Evolutionary conservation across 2,113 vertebrate genomes (phyloP), one percentile per base, ranked within the genome.

Genomic region (Cavia aperea): DNA sequence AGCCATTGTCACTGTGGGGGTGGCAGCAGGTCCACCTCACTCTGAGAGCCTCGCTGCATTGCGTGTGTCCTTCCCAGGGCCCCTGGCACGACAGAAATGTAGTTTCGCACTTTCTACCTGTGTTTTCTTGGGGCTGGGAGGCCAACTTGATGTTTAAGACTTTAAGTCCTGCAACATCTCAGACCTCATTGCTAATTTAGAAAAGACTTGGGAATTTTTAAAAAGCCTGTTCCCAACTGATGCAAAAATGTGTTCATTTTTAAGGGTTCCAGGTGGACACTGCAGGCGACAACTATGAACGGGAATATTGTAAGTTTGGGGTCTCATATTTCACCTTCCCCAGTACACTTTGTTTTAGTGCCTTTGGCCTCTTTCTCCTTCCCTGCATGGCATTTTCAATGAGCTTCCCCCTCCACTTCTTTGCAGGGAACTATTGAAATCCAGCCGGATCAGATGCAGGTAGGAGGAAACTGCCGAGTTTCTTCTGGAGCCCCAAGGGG

Each of bases 381-480:
- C 24, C 43, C 85, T 54, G 65, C 46, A 9, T 83, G 66, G 29
- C 8, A n/a, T 75, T 84, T 39, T 62, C 72, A n/a, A 13, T 75
- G 49, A 86, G 43, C 85, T 81, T 90, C 6, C 62, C 88, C 5
- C 58, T 89, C 94, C 54, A 90, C 46, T 88, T 96, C 46, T 88
- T 96, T 95, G 62, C 95, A 99, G 99, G 99, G 98, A 81, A 0
- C 16, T 2, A 24, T 99, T 56, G 94, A 98, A 31, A 95, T 99
- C 91, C 98, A 99, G 96, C 99, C 99, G 1, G 99, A 99, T 93
- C 99, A 99, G 95, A 99, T 99, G 99, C 99, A 99, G 98, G 99
- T 99, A 97, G 1, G 77, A 72, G 58, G 82, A 84, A 66, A 33
- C 4, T 12, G 0, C 24, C 11, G 4, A 26, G 58, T 63, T 2